Evolutionary conservation across 2,888 invertebrate genomes (phyloP).

Genomic region (Scaptomyza flava): DNA sequence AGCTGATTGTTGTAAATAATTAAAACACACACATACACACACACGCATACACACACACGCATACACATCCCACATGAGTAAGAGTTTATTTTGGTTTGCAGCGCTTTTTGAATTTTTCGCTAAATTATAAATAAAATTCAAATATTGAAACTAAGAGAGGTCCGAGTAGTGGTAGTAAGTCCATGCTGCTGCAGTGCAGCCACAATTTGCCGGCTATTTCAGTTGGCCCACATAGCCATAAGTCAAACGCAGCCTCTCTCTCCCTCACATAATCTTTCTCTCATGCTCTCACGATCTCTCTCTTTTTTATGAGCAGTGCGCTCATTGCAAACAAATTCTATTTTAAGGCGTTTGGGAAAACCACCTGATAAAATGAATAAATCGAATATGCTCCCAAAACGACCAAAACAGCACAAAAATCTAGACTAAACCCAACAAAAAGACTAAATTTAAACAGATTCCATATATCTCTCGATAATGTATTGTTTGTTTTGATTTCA

Average conservation of each 20-base stretch:
- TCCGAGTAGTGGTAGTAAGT: background rate
- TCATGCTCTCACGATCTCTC: background rate
- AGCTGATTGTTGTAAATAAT: constrained; percentile 72
- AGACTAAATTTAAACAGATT: constrained; percentile 9
- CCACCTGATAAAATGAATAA: constrained; percentile 70
- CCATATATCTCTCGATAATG: constrained; percentile 10
- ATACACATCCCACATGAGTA: constrained; percentile 67
- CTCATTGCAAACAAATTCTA: constrained; percentile 70
- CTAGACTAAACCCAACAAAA: constrained; percentile 1
- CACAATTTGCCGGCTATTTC: constrained; percentile 65
- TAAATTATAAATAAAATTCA: constrained; percentile 75
- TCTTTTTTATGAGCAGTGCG: constrained; percentile 23
- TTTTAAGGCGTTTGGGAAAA: constrained; percentile 73
- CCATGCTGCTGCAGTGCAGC: constrained; percentile 55
- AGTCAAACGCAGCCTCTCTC: constrained; percentile 21
- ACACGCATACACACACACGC: constrained; percentile 45
- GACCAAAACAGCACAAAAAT: background rate
- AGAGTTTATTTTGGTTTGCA: constrained; percentile 71
- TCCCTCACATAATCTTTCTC: background rate
- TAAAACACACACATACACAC: constrained; percentile 48
- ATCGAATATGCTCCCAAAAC: constrained; percentile 45
- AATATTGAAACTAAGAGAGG: constrained; percentile 19
- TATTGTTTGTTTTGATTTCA: constrained; percentile 51
- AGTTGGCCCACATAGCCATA: constrained; percentile 67
- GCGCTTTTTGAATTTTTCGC: constrained; percentile 66